Evolutionary conservation across 2,113 vertebrate species (phyloP), one percentile per base, ranked within the genome.

Genomic region (Smithornis capensis): DNA sequence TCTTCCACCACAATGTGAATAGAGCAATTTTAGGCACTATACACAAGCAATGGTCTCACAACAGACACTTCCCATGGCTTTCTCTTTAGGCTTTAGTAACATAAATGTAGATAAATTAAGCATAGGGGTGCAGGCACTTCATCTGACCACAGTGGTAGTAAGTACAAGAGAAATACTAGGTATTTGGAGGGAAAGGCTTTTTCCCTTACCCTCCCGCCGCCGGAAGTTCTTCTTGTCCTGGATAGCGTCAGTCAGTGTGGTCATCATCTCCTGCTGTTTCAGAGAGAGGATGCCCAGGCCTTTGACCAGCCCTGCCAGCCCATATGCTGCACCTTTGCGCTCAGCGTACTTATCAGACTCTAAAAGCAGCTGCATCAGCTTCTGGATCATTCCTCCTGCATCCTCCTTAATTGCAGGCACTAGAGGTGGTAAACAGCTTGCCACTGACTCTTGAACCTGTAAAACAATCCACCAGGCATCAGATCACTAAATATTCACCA

Each of bases 141-240:
- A 59, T 19, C 42, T 67, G 50, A 63, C 15, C 16, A 45, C n/a
- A 64, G 4, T 2, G 5, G n/a, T 10, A 47, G 50, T 1, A 83
- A 7, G 5, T 17, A 29, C 3, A 42, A 83, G 12, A 74, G 44
- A 75, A 73, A 22, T 9, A 3, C 6, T 1, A 28, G 78, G 10
- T 28, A n/a, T 56, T 17, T 40, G 53, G 40, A 80, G 19, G 31
- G 50, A 52, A 80, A 65, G 74, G 31, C 19, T 69, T 45, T n/a
- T 19, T 27, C 33, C 71, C 97, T 97, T 88, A 99, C 99, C 99
- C 88, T 99, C 99, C 95, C 99, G 98, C 35, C 99, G 98, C 65
- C 99, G 98, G 95, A 99, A 99, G 96, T 99, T 99, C 96, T 99
- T 99, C 98, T 99, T 99, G 97, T 99, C 99, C 96, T 99, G 99